Conservation (phyloP, 30 jellyfish, hydroid and myxozoan species). For the Aurelia sp. region DNA sequence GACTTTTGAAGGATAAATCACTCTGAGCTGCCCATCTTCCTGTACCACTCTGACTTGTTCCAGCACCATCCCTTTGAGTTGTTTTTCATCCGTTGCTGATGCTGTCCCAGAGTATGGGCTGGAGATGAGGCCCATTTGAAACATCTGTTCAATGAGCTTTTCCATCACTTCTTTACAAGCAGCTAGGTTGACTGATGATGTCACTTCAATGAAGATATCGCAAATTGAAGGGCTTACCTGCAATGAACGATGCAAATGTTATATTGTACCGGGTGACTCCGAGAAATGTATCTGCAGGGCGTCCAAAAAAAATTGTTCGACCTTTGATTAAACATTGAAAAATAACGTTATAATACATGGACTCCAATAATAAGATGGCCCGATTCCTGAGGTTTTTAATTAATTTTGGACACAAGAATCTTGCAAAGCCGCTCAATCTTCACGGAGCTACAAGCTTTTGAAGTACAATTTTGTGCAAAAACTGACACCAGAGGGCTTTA, state of each 20-base stretch:
- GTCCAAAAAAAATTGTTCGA: no score
- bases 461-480: no score
- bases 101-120: conserved; percentile 49
- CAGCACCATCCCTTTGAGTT: conserved; percentile 58
- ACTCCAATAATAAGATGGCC: no score
- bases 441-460: no score
- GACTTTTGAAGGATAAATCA: conserved; percentile 77
- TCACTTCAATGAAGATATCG: conserved; percentile 80
- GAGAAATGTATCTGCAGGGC: no score
- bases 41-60: conserved; percentile 78
- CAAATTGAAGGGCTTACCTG: conserved; percentile 71
- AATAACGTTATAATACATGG: no score
- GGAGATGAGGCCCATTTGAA: conserved; percentile 65
- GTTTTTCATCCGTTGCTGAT: conserved; percentile 7
- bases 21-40: conserved; percentile 75
- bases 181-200: conserved; percentile 87
- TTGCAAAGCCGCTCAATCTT: no score
- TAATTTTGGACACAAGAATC: no score
- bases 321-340: no score
- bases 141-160: conserved; percentile 71
- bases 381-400: no score
- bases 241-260: neutral
- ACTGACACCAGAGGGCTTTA: no score
- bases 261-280: no score
- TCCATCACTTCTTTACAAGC: conserved; percentile 83